Conservation (phyloP, 1,140 invertebrate species). For the Panagrolaimus sp. region DNA sequence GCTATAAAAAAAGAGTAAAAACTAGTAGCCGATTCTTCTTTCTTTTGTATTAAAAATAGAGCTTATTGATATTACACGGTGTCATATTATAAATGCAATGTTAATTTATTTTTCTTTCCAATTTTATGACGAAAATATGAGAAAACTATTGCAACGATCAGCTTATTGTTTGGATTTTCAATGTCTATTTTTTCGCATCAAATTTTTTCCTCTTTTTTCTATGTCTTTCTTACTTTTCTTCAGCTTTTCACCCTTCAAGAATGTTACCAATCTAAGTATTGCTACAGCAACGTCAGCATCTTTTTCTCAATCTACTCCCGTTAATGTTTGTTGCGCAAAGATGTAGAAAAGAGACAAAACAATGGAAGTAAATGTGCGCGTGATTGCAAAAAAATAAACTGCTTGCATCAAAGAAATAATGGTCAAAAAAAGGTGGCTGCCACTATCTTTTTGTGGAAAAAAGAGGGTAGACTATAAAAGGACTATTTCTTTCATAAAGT, state of each 20-base stretch:
- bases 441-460: background rate
- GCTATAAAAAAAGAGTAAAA: background rate
- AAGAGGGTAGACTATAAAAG: too few relatives aligned
- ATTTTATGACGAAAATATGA: too few relatives aligned
- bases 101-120: too few relatives aligned
- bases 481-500: too few relatives aligned
- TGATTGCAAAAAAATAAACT: conserved; percentile 7
- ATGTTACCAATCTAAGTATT: background rate
- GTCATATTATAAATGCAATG: too few relatives aligned
- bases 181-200: background rate
- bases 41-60: too few relatives aligned
- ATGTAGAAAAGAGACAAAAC: too few relatives aligned
- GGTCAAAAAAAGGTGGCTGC: background rate
- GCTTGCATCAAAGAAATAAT: background rate
- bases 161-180: too few relatives aligned
- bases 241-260: background rate
- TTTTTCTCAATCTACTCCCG: background rate
- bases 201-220: background rate
- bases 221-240: background rate
- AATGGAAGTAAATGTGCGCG: background rate
- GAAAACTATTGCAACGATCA: too few relatives aligned
- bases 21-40: too few relatives aligned
- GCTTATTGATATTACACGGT: too few relatives aligned
- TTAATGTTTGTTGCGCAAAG: background rate
- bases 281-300: background rate